Conservation (phyloP, 1,140 invertebrate species). For the Tetramorium simillimum region DNA sequence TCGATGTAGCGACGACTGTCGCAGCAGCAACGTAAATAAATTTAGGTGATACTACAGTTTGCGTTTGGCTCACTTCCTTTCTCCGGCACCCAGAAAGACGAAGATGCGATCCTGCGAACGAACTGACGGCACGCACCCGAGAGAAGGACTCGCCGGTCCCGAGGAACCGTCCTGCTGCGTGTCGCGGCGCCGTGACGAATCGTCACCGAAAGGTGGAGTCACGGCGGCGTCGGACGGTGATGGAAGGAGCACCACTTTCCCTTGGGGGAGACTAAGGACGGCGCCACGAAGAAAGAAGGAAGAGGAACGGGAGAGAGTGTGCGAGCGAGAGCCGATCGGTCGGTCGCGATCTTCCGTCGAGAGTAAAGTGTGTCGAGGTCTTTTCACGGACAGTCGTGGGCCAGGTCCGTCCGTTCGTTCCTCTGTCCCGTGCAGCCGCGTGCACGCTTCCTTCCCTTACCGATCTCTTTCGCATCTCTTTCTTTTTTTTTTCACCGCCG, state of each 20-base stretch:
- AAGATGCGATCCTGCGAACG: background rate
- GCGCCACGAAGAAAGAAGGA: conserved; percentile 71
- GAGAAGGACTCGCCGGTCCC: background rate
- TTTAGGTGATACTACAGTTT: conserved; percentile 42
- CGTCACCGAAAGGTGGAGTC: conserved; percentile 39
- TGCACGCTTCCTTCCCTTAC: conserved; percentile 34
- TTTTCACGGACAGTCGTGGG: conserved; percentile 84
- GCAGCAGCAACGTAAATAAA: conserved; percentile 66
- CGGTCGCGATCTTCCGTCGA: conserved; percentile 49
- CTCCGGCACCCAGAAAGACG: background rate
- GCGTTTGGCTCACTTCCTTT: conserved; percentile 16
- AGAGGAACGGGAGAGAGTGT: conserved; percentile 79
- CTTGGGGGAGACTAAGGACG: conserved; percentile 80
- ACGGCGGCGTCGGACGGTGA: conserved; percentile 6
- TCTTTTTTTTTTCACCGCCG: conserved; percentile 47
- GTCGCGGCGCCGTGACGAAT: conserved; percentile 68
- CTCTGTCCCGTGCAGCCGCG: conserved; percentile 40
- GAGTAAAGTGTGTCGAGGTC: conserved; percentile 85
- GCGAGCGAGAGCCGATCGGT: too few species aligned
- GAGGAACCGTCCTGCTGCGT: background rate
- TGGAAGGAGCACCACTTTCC: conserved; percentile 83
- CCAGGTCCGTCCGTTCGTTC: background rate
- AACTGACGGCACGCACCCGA: background rate
- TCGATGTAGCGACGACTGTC: conserved; percentile 56
- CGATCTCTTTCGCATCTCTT: conserved; percentile 43